These are phyloP conservation scores for Laspeyria flexula DNA, from an alignment of 2,888 invertebrate species.

Conservation along the genomic window DNA sequence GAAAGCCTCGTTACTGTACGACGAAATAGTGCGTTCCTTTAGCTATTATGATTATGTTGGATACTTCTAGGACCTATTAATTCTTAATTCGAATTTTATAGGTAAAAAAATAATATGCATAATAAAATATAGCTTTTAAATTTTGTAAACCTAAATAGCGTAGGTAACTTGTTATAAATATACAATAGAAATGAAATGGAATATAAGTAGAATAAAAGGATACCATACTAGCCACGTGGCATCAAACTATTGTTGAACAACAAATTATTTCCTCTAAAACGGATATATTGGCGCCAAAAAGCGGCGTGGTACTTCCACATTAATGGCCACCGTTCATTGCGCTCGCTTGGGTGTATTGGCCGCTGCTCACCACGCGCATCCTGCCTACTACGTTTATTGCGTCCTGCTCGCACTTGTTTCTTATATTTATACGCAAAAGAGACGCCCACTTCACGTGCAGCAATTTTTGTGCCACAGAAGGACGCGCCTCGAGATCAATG, in stretches of 20 bases:
- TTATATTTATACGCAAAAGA: constrained; percentile 63
- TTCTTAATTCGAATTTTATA: too few species aligned
- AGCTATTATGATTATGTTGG: background rate
- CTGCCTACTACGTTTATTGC: constrained; percentile 77
- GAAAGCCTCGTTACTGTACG: constrained; percentile 35
- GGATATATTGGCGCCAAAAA: constrained; percentile 80
- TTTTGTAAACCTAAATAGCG: too few species aligned
- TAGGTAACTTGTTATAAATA: too few species aligned
- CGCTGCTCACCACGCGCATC: constrained; percentile 81
- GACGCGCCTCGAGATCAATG: constrained; percentile 84
- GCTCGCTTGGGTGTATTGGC: constrained; percentile 84
- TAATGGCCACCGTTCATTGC: constrained; percentile 83
- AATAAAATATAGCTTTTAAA: too few species aligned
- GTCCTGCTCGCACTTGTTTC: constrained; percentile 69
- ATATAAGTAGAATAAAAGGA: too few species aligned
- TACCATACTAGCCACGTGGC: constrained; percentile 8
- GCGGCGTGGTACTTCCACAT: constrained; percentile 73
- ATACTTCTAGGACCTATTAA: too few species aligned
- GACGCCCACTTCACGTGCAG: constrained; percentile 77
- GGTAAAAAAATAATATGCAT: too few species aligned
- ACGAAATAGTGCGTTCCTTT: background rate
- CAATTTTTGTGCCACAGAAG: constrained; percentile 83
- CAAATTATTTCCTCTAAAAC: constrained; percentile 33
- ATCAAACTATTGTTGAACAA: constrained; percentile 1
- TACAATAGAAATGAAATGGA: too few species aligned